Evolutionary conservation across 2,888 invertebrate species (phyloP), one percentile per base, ranked within the genome.

Genomic region (Dorcus parallelipipedus): DNA sequence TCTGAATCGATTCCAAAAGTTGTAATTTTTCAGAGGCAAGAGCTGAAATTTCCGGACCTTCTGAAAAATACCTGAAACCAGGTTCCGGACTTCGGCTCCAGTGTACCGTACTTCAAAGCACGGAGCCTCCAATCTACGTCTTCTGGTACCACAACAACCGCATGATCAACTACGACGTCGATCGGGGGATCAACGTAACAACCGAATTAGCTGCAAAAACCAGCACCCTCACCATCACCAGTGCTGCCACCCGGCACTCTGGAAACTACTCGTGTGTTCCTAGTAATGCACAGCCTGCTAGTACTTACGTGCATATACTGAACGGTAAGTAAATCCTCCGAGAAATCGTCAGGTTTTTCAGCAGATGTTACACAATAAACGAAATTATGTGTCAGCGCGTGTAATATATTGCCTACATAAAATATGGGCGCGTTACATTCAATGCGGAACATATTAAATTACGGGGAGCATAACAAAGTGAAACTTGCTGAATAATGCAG

Each of bases 201-300:
- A 91, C 91, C 5, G 91, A 93, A 69, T 80, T 88, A 40, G 82
- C 83, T 54, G 86, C 86, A 73, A 84, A 90, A 69, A 83, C 85
- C 52, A 89, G 89, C 58, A 87, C 86, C 71, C 81, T 90, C 39
- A 81, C 82, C 56, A 81, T 84, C 58, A 80, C 81, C 4, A 79
- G 76, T 61, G 81, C 82, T 49, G 84, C 87, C 20, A 86, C 86
- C 56, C 85, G 86, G 26, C 92, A 93, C 72, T 90, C 92, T 9
- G 93, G 93, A 8, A 93, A 93, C 78, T 95, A 93, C 76, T 91
- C 92, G 40, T 95, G 95, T 76, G 89, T 90, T 61, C 93, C 94
- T 4, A 92, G 91, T 74, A 94, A 94, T 76, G 93, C 94, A 7
- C 88, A 90, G 59, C 90, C 92, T 4, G 93, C 92, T 64, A 91